Conservation (phyloP, 2,888 invertebrate species). For the Axea sp. region DNA sequence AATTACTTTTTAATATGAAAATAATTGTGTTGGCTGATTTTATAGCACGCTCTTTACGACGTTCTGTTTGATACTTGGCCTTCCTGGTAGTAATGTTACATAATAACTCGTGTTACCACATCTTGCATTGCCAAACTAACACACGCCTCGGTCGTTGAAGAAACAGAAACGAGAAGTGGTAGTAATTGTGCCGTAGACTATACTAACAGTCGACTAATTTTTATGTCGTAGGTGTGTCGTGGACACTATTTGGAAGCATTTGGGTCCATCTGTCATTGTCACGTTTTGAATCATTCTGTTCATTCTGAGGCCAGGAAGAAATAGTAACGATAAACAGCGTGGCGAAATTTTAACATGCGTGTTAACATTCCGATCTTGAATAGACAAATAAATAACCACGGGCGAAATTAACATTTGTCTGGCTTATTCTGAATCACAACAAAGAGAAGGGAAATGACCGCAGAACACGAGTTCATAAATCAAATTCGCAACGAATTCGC, state of each 20-base stretch:
- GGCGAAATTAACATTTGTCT: conserved; percentile 5
- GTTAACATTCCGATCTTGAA: conserved; percentile 7
- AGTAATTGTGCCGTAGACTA: conserved; percentile 32
- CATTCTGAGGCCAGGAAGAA: conserved; percentile 24
- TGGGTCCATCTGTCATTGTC: conserved; percentile 44
- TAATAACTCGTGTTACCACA: conserved; percentile 46
- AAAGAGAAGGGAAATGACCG: conserved; percentile 4
- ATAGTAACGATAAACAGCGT: conserved; percentile 28
- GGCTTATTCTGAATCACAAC: conserved; percentile 7
- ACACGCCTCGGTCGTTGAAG: conserved; percentile 22
- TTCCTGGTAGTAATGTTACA: conserved; percentile 39
- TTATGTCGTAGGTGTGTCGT: conserved; percentile 45
- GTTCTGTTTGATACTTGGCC: conserved; percentile 31
- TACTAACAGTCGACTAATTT: conserved; percentile 60
- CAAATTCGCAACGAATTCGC: too few relatives aligned
- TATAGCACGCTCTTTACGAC: conserved; percentile 29
- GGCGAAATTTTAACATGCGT: conserved; percentile 13
- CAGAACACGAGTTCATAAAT: background rate
- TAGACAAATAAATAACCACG: conserved; percentile 16
- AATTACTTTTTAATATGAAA: too few relatives aligned
- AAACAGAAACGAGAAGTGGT: conserved; percentile 13
- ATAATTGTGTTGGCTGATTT: conserved; percentile 34
- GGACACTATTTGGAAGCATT: conserved; percentile 60
- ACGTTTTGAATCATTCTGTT: conserved; percentile 36
- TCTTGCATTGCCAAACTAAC: conserved; percentile 61